Base-by-base conservation (phyloP, 2,113 vertebrate genomes). In the Actinemys pallida region DNA sequence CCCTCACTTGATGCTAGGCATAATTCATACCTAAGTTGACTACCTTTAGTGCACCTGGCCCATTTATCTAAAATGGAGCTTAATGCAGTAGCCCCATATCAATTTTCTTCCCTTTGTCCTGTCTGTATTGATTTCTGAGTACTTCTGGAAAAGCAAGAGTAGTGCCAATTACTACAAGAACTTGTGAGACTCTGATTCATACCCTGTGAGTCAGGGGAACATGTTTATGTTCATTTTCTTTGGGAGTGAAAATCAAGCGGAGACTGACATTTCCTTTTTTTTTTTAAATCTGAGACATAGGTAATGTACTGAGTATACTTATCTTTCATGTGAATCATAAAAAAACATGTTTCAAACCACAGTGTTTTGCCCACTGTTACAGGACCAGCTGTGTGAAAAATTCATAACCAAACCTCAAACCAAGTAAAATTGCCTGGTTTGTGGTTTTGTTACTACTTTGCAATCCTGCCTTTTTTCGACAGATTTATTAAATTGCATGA, bases 261-360 rank as follows among this genome's bases (percentile, higher is more conserved):
- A 96, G 76, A 84, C 4, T 97, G 92, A 96, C 10, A 24, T 97
- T 96, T 96, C 53, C 72, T 89, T 39, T 19, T 22, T 79, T 12
- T 35, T 47, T 47, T 47, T 47, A 45, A 49, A 10, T 92, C 78
- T 95, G 59, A 97, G 80, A 95, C 82, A 87, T 35, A 89, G 92
- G 69, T 84, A 54, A 50, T 50, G 50, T 76, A 86, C n/a, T 96
- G 81, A 96, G 69, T 81, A 91, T 95, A 95, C 93, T 65, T 16
- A 83, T 59, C 94, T 97, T 96, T 97, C 81, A 93, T 79, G 85
- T 93, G 95, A 97, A 93, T 97, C 90, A 94, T 88, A 96, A 94
- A 97, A 54, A 97, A 76, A 95, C 69, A 88, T 90, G 25, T 91
- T 97, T 93, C 95, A 93, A 89, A 93, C 93, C 89, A 94, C 89